These are phyloP conservation scores for Lasaia peninsularis DNA, from an alignment of 1,140 invertebrate species.

Conservation along the genomic window DNA sequence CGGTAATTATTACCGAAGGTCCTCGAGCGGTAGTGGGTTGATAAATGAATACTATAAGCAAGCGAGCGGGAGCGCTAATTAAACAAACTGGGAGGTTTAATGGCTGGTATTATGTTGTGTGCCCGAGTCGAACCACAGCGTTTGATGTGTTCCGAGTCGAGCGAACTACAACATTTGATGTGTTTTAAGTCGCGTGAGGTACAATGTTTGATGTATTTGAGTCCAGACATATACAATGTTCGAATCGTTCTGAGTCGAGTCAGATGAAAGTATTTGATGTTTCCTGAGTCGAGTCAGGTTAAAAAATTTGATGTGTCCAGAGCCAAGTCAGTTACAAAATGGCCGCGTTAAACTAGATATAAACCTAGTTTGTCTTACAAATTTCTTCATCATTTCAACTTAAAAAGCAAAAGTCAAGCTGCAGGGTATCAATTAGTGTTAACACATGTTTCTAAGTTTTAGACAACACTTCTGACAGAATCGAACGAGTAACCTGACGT, in stretches of 20 bases:
- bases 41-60: conserved; percentile 26
- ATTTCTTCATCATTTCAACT: too few relatives aligned
- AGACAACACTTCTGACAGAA: too few relatives aligned
- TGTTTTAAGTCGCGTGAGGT: neutral
- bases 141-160: neutral
- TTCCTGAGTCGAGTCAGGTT: neutral
- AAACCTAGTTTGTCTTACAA: too few relatives aligned
- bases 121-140: neutral
- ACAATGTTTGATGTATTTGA: neutral
- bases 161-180: neutral
- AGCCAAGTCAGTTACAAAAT: too few relatives aligned
- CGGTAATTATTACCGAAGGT: conserved; percentile 11
- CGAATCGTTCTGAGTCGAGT: neutral
- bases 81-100: conserved; percentile 28
- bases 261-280: neutral
- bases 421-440: too few relatives aligned
- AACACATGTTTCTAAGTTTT: too few relatives aligned
- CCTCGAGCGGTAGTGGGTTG: conserved; percentile 22
- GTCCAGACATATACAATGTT: neutral
- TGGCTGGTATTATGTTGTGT: conserved; percentile 17
- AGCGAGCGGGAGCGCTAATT: conserved; percentile 27
- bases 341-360: too few relatives aligned
- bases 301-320: neutral
- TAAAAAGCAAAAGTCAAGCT: too few relatives aligned
- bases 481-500: too few relatives aligned